phyloP scores from a whole-genome alignment of 2,113 vertebrate genomes.

The Paramisgurnus dabryanus region DNA sequence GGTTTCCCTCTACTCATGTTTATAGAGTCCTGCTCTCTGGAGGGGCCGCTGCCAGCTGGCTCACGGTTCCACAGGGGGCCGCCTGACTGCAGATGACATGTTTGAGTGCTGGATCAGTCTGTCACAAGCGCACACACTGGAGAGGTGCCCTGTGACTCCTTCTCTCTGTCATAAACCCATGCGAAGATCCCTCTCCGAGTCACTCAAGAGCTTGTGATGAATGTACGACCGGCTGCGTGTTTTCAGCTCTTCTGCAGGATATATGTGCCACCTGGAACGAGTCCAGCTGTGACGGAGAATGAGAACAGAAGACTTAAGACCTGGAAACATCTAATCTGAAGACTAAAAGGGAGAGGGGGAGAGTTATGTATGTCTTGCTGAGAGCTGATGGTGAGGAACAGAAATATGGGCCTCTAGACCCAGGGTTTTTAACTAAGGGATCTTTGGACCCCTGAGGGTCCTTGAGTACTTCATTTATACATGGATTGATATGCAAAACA shows the following conservation, averaged over 20 bases:
- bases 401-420: too few relatives aligned
- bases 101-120: constrained; percentile 35
- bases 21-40: constrained; percentile 21
- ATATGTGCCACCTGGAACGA: constrained; percentile 33
- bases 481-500: too few relatives aligned
- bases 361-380: background rate
- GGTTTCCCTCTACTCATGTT: constrained; percentile 29
- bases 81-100: constrained; percentile 43
- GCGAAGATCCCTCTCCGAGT: constrained; percentile 17
- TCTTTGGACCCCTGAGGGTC: too few relatives aligned
- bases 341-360: background rate
- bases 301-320: constrained; percentile 6
- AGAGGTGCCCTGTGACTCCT: constrained; percentile 33
- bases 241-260: constrained; percentile 15
- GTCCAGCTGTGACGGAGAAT: constrained; percentile 24
- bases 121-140: constrained; percentile 30
- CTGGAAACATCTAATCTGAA: background rate
- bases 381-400: too few relatives aligned
- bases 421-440: too few relatives aligned
- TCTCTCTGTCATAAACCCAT: constrained; percentile 29
- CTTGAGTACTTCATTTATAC: too few relatives aligned
- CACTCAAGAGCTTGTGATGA: constrained; percentile 19
- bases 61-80: constrained; percentile 27
- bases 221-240: background rate
- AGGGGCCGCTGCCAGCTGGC: constrained; percentile 36